These are phyloP conservation scores for Lepidostoma basale DNA, from an alignment of 1,140 invertebrate genomes.

Conservation along the genomic window DNA sequence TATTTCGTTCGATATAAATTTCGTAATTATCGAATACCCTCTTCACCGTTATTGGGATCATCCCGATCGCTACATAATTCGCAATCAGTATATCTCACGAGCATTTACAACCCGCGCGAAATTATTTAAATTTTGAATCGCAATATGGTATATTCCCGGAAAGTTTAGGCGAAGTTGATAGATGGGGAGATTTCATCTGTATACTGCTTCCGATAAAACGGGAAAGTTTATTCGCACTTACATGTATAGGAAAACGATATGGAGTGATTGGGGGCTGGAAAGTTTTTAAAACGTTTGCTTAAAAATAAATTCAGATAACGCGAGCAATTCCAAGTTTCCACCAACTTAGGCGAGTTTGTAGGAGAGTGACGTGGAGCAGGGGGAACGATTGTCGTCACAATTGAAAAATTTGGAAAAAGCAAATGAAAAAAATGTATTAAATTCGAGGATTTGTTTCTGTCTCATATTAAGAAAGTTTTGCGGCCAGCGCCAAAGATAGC, in stretches of 20 bases:
- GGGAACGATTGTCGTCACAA: conserved; percentile 18
- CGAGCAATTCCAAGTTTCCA: conserved; percentile 14
- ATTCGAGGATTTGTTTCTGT: conserved; percentile 32
- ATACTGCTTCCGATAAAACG: conserved; percentile 3
- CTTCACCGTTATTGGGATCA: too few species aligned
- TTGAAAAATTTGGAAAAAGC: conserved; percentile 22
- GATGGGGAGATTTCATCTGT: background rate
- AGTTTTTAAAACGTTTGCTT: conserved; percentile 23
- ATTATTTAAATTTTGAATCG: too few species aligned
- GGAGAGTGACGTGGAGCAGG: background rate
- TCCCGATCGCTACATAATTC: too few species aligned
- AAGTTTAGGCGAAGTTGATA: background rate
- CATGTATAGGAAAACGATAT: conserved; percentile 18
- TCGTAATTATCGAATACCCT: too few species aligned
- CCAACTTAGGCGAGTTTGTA: conserved; percentile 12
- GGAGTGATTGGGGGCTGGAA: conserved; percentile 10
- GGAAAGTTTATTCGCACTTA: conserved; percentile 12
- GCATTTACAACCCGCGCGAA: too few species aligned
- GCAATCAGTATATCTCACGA: too few species aligned
- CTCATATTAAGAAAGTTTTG: conserved; percentile 34
- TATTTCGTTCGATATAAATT: too few species aligned
- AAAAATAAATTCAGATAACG: conserved; percentile 29
- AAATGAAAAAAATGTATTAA: conserved; percentile 24
- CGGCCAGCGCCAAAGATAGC: conserved; percentile 11
- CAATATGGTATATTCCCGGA: background rate